Percentiles rank a stretch among this genome's conserved stretches.
Conservation (phyloP, 1,140 invertebrate species). For the Lasioglossum albipes region DNA sequence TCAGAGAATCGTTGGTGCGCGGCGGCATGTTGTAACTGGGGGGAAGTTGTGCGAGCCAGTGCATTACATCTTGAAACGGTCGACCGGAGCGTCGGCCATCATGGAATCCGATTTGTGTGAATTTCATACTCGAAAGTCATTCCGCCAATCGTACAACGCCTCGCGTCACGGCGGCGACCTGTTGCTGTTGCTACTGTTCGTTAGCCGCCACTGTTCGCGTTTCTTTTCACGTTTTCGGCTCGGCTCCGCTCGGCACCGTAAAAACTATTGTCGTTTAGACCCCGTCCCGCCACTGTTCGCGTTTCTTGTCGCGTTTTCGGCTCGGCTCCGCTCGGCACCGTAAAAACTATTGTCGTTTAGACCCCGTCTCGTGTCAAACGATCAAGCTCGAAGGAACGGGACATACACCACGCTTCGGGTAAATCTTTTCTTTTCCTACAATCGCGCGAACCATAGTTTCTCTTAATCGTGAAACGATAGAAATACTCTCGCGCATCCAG, state of each 20-base stretch:
- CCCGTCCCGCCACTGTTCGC: too few species aligned
- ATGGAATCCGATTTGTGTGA: slow-evolving; percentile 53
- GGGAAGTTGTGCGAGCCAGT: slow-evolving; percentile 10
- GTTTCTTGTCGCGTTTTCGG: too few species aligned
- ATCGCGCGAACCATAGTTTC: background rate
- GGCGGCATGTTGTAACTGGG: background rate
- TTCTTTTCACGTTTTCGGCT: background rate
- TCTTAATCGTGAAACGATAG: slow-evolving; percentile 13
- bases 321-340: too few species aligned
- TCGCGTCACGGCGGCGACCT: slow-evolving; percentile 35
- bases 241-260: too few species aligned
- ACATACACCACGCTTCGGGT: slow-evolving; percentile 2
- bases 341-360: too few species aligned
- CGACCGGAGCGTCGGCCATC: slow-evolving; percentile 55
- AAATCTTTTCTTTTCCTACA: background rate
- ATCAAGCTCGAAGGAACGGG: background rate
- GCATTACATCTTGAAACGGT: slow-evolving; percentile 27
- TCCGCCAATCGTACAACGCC: slow-evolving; percentile 44
- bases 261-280: too few species aligned
- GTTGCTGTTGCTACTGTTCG: slow-evolving; percentile 36
- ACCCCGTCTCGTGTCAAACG: background rate
- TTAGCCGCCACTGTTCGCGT: slow-evolving; percentile 3
- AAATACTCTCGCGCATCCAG: background rate
- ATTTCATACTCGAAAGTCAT: slow-evolving; percentile 42
- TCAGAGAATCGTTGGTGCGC: slow-evolving; percentile 1